Evolutionary conservation across 2,113 vertebrate species (phyloP), one percentile per base, ranked within the genome.

Genomic region (Microtus oregoni): DNA sequence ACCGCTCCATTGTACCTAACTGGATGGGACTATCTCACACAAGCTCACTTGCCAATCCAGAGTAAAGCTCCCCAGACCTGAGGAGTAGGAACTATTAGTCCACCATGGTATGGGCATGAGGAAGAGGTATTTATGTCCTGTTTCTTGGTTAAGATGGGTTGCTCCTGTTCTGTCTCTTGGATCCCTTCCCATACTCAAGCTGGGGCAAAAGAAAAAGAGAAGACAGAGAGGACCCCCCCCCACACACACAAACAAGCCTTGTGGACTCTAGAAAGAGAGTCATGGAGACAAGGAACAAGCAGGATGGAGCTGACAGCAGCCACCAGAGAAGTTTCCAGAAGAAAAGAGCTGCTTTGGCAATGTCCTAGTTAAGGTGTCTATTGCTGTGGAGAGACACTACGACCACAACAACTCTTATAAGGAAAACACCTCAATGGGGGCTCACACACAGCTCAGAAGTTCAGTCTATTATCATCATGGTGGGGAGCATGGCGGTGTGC

Each of bases 81-180:
- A 58, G 73, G 73, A 1, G 26, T 0, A 3, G 14, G 61, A n/a
- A 47, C 13, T 7, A 0, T 2, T 7, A 5, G 35, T 20, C 11
- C 0, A 15, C 67, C 7, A 11, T 32, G 55, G 55, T 13, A 15
- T 38, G 22, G 11, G 12, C 5, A 8, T 10, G 3, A 41, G 55
- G 55, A 83, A 61, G 22, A 38, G n/a, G 24, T 28, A 28, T 28
- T 38, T 83, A 28, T 44, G 6, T 41, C 2, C 41, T 38, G 2
- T 68, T 65, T 67, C 68, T 47, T 17, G 73, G 3, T 38, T 14
- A 63, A 61, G 55, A 86, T 28, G 1, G 47, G 22, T n/a, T 58
- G 28, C 9, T 11, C 55, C 19, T 50, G 3, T 67, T 89, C 24
- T 10, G 4, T 35, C 35, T 85, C 73, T 65, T 7, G 13, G 10